These are phyloP conservation scores for Phortica magna DNA, from an alignment of 2,888 invertebrate genomes.

Conservation along the genomic window DNA sequence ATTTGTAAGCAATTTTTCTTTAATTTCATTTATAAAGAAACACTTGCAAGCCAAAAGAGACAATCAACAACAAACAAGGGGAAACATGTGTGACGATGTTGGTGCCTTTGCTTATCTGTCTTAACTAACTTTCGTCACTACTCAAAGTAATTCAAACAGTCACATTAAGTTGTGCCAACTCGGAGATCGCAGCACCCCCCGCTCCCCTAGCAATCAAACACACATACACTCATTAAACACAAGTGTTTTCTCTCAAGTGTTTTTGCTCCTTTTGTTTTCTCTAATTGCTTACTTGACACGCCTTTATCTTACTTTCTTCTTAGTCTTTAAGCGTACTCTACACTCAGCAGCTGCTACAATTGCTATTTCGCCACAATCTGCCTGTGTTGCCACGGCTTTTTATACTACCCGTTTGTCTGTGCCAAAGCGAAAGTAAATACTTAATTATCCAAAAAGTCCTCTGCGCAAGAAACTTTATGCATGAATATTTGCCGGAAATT, in stretches of 20 bases:
- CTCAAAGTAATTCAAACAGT: background rate
- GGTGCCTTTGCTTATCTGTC: too few species aligned
- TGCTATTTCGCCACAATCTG: slow-evolving; percentile 32
- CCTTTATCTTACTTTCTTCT: slow-evolving; percentile 41
- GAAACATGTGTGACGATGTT: too few species aligned
- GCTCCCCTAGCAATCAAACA: background rate
- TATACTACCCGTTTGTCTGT: slow-evolving; percentile 43
- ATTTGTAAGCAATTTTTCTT: too few species aligned
- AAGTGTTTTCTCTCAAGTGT: slow-evolving; percentile 19
- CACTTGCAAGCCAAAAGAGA: too few species aligned
- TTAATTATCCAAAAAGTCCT: slow-evolving; percentile 58
- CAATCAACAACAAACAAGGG: too few species aligned
- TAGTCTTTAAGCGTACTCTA: background rate
- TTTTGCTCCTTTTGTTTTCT: slow-evolving; percentile 55
- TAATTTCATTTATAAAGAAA: too few species aligned
- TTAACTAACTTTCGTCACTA: too few species aligned
- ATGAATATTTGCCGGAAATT: background rate
- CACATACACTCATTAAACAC: slow-evolving; percentile 13
- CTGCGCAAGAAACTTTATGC: slow-evolving; percentile 44
- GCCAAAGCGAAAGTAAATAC: slow-evolving; percentile 67
- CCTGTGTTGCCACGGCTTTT: slow-evolving; percentile 36
- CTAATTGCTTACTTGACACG: slow-evolving; percentile 64
- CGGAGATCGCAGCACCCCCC: background rate
- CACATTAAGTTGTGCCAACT: background rate
- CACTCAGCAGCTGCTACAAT: slow-evolving; percentile 5